phyloP scores from a whole-genome alignment of 1,140 invertebrate species.

The Brachionus angularis region DNA sequence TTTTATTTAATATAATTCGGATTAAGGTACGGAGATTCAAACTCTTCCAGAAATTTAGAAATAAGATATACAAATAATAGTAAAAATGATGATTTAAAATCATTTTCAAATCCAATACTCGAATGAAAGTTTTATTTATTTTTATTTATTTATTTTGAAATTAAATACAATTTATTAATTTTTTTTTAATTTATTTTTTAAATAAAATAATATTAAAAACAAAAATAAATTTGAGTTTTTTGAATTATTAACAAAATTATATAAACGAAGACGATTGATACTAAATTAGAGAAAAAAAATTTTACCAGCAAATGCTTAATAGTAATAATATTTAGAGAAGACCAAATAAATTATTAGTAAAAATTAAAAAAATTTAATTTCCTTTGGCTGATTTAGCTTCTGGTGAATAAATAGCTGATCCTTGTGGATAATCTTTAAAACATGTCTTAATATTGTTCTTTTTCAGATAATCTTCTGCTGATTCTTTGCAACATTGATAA shows the following conservation, averaged over 20 bases:
- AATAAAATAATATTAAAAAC: too few species aligned
- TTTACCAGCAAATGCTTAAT: too few species aligned
- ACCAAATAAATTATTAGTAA: too few species aligned
- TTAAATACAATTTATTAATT: neutral
- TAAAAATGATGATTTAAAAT: slow-evolving; percentile 16
- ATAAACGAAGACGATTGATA: too few species aligned
- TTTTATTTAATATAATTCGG: neutral
- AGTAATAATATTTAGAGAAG: too few species aligned
- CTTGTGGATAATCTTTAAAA: neutral
- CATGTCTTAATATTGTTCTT: slow-evolving; percentile 33
- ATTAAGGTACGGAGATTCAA: too few species aligned
- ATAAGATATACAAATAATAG: slow-evolving; percentile 14
- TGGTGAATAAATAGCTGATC: neutral
- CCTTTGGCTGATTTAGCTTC: too few species aligned
- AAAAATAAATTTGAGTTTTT: too few species aligned
- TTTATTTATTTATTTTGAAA: too few species aligned
- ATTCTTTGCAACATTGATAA: slow-evolving; percentile 33
- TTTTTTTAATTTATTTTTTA: neutral
- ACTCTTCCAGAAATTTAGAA: slow-evolving; percentile 17
- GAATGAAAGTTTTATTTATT: neutral
- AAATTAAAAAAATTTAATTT: too few species aligned
- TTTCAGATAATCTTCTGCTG: slow-evolving; percentile 27
- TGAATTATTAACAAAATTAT: too few species aligned
- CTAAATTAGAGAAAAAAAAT: too few species aligned
- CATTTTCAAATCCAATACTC: slow-evolving; percentile 18